Evolutionary conservation across 1,140 invertebrate genomes (phyloP), one percentile per base, ranked within the genome.

Genomic region (Drosophila kohkoa): DNA sequence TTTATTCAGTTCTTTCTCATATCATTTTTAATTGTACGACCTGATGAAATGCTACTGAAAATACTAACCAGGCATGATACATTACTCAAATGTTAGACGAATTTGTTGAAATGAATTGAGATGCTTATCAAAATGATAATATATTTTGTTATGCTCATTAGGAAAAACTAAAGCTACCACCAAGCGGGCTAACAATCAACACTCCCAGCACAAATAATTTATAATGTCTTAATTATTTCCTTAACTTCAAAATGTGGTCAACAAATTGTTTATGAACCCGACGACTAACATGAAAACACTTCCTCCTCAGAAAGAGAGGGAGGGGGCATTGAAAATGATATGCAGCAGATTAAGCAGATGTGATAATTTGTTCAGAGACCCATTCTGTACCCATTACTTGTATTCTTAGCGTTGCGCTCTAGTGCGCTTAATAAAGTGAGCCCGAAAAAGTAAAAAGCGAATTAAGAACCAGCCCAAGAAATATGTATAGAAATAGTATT

Each of bases 181-280:
- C 25, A 35, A 35, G 28, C 55, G 48, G 38, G 41, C 57, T 66
- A 72, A 67, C 73, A 75, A 75, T 89, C 85, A 90, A 90, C 85
- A 89, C 78, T 65, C 60, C 32, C 43, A 11, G 41, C 57, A 58
- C 72, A 85, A 83, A 88, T 89, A 85, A 88, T 90, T 89, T 89
- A 89, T 89, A 89, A 89, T 89, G 85, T 90, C 85, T 89, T 89
- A 89, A 89, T 89, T 89, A 89, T 89, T 89, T 87, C 73, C 52
- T 52, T 66, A 60, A 55, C 66, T 64, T 48, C 46, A 43, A 64
- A 71, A 68, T 63, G 62, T 78, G 64, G 69, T 52, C 77, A 81
- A 78, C 81, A 81, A 89, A 89, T 87, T 81, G 81, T 81, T 88
- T 88, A 88, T 83, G 80, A 87, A 69, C 68, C 72, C 68, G 64